These are phyloP conservation scores for Phrynocephalus forsythii DNA, from an alignment of 2,797 vertebrate genomes.

Conservation along the genomic window DNA sequence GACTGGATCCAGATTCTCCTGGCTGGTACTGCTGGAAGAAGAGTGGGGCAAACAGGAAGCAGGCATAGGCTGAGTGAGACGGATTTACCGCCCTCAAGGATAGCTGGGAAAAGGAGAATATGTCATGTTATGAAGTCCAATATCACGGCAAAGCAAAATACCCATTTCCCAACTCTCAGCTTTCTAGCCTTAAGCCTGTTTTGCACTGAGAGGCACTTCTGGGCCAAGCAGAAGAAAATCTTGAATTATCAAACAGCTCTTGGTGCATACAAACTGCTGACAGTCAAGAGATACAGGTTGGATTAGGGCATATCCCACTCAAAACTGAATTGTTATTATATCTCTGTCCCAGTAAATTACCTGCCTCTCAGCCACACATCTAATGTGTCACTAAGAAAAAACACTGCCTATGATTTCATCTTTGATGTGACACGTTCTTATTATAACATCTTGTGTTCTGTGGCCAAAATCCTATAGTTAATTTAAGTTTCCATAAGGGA, in stretches of 20 bases:
- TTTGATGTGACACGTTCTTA: not conserved
- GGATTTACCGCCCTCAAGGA: slow-evolving; percentile 91
- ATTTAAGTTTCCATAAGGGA: too few species aligned
- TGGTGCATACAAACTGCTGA: not conserved
- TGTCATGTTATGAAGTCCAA: not conserved
- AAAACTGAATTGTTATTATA: not conserved
- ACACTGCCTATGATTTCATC: not conserved
- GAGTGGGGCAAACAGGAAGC: slow-evolving; percentile 90
- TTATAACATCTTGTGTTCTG: not conserved
- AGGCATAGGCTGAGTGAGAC: slow-evolving; percentile 92
- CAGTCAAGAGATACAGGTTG: not conserved
- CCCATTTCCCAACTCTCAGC: not conserved
- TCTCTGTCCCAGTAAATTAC: not conserved
- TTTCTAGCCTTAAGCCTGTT: not conserved
- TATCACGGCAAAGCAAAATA: not conserved
- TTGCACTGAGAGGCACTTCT: not conserved
- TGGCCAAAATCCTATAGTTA: too few species aligned
- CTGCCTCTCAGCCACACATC: not conserved
- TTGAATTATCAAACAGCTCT: not conserved
- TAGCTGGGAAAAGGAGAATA: slow-evolving; percentile 74
- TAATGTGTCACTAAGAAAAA: not conserved
- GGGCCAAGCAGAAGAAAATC: not conserved
- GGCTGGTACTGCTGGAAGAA: slow-evolving; percentile 89
- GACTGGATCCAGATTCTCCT: not conserved
- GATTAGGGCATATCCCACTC: not conserved